Evolutionary conservation across 2,888 invertebrate genomes (phyloP).

Genomic region (Ashinkailepas kermadecensis): DNA sequence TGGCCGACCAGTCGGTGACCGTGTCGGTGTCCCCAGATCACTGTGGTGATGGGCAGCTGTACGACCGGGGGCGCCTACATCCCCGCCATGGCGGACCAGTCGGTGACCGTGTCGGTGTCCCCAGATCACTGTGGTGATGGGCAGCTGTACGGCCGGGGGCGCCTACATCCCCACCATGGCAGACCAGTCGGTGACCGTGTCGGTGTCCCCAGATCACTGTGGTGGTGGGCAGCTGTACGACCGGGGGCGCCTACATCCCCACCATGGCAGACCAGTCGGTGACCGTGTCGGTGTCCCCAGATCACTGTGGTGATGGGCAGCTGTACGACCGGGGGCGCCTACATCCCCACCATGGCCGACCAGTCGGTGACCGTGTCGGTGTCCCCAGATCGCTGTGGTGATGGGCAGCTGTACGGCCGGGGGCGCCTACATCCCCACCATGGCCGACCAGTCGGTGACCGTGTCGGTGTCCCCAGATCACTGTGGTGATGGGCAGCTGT

Average conservation of each 20-base stretch:
- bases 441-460: no score
- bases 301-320: no score
- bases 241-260: constrained; percentile 96
- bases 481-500: neutral
- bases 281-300: no score
- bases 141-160: neutral
- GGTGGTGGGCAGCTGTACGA: constrained; percentile 95
- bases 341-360: no score
- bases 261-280: constrained; percentile 98
- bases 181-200: neutral
- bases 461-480: neutral
- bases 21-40: constrained; percentile 50
- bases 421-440: neutral
- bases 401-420: neutral
- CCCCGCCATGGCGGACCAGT: constrained; percentile 96
- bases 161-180: neutral
- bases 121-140: neutral
- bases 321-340: no score
- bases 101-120: constrained; percentile 64
- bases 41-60: constrained; percentile 94
- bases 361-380: no score
- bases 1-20: neutral
- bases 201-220: constrained; percentile 61
- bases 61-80: constrained; percentile 99
- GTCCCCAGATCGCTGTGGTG: neutral